Conservation (phyloP, 2,113 vertebrate species). For the Barnardius zonarius region DNA sequence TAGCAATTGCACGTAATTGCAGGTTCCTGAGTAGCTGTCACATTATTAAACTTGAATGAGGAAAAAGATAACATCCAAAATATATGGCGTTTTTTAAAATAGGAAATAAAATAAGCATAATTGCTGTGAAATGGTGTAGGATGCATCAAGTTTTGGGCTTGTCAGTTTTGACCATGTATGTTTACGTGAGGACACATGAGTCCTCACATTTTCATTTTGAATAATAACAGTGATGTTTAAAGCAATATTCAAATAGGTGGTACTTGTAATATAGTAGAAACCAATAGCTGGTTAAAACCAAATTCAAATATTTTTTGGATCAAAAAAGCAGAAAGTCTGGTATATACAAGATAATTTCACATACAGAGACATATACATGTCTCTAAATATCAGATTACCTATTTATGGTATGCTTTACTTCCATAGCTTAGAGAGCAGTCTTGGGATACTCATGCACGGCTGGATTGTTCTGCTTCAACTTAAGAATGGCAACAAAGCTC, state of each 20-base stretch:
- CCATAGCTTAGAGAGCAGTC: background rate
- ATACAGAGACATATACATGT: background rate
- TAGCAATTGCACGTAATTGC: background rate
- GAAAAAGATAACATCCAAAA: background rate
- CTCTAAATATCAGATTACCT: constrained; percentile 7
- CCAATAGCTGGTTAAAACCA: background rate
- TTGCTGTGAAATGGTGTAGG: background rate
- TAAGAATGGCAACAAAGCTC: background rate
- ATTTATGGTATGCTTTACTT: constrained; percentile 9
- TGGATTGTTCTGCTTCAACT: background rate
- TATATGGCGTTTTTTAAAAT: background rate
- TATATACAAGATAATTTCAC: background rate
- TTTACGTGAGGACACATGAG: background rate
- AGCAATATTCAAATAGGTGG: background rate
- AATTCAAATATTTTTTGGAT: constrained; percentile 17
- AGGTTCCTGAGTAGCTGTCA: background rate
- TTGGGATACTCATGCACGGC: background rate
- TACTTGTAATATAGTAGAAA: background rate
- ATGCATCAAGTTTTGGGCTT: background rate
- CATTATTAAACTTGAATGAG: background rate
- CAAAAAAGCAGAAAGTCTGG: constrained; percentile 1
- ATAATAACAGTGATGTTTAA: background rate
- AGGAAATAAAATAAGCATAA: background rate
- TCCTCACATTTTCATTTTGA: background rate
- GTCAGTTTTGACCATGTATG: background rate